A percentile compares a stretch with the other conserved stretches of the same genome.
Evolutionary conservation across 1,140 invertebrate species (phyloP).

Genomic region (Cydia splendana): DNA sequence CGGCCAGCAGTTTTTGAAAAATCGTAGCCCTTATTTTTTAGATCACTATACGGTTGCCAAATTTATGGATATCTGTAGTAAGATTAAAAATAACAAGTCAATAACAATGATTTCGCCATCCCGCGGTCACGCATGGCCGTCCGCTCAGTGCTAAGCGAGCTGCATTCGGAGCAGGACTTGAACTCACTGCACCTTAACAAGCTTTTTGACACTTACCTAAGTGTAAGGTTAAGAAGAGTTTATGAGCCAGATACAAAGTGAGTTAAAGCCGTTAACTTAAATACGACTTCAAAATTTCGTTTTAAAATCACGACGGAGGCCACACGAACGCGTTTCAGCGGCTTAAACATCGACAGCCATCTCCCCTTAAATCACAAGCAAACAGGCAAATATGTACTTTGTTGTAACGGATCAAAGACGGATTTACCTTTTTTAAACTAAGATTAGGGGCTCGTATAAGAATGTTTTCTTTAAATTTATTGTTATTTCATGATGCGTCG

Average conservation of each 20-base stretch:
- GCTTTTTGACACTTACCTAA: not conserved
- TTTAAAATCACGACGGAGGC: constrained; percentile 11
- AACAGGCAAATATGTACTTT: not conserved
- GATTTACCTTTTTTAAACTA: not conserved
- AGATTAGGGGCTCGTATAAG: not conserved
- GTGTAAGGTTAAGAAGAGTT: not conserved
- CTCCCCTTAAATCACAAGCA: not conserved
- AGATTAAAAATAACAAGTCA: too few species aligned
- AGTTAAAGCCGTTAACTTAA: not conserved
- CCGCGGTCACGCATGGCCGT: too few species aligned
- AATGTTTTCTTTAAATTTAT: constrained; percentile 26
- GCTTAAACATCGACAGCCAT: constrained; percentile 24
- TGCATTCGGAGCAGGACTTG: too few species aligned
- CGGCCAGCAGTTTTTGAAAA: too few species aligned
- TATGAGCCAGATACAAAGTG: not conserved
- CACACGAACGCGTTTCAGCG: constrained; percentile 9
- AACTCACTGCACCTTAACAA: not conserved
- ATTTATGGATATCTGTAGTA: too few species aligned
- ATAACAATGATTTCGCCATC: too few species aligned
- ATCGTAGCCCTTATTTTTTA: too few species aligned
- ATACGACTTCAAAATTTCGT: not conserved
- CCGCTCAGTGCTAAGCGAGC: too few species aligned
- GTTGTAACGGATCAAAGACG: not conserved
- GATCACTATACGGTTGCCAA: too few species aligned
- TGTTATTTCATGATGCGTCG: constrained; percentile 25